These are phyloP conservation scores for Tolypeutes matacus DNA, from an alignment of 2,797 vertebrate species.

Conservation along the genomic window DNA sequence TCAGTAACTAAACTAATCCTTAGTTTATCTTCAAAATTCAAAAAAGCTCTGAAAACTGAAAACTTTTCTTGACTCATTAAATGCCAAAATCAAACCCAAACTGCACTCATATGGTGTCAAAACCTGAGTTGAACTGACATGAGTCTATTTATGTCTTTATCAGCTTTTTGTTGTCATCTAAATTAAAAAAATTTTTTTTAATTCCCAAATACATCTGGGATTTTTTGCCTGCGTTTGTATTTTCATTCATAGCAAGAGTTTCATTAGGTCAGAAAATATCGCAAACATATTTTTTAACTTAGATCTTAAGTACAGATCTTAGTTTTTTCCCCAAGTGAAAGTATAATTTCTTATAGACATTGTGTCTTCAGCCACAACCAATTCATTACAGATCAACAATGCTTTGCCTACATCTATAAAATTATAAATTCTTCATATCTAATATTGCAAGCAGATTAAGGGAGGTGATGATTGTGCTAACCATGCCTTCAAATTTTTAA, in stretches of 20 bases:
- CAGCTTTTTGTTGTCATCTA: neutral
- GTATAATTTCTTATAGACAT: too few species aligned
- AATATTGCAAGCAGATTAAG: neutral
- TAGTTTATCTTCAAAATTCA: constrained; percentile 44
- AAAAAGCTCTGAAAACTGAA: neutral
- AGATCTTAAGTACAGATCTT: too few species aligned
- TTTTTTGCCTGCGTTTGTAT: neutral
- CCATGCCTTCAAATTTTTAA: neutral
- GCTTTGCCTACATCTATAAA: too few species aligned
- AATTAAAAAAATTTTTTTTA: neutral
- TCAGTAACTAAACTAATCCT: neutral
- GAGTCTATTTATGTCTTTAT: neutral
- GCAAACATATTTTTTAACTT: too few species aligned
- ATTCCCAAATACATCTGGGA: neutral
- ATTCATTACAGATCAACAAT: too few species aligned
- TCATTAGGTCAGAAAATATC: neutral
- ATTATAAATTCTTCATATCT: neutral
- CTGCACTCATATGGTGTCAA: neutral
- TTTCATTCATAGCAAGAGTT: neutral
- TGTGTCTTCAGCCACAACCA: too few species aligned
- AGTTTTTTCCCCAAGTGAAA: too few species aligned
- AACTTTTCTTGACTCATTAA: neutral
- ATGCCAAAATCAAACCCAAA: neutral
- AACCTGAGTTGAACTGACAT: neutral
- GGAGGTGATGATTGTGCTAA: neutral